Evolutionary conservation across 35 echinoderm and acorn worm species (phyloP), one percentile per base, ranked within the genome.

Genomic region (Lytechinus variegatus): DNA sequence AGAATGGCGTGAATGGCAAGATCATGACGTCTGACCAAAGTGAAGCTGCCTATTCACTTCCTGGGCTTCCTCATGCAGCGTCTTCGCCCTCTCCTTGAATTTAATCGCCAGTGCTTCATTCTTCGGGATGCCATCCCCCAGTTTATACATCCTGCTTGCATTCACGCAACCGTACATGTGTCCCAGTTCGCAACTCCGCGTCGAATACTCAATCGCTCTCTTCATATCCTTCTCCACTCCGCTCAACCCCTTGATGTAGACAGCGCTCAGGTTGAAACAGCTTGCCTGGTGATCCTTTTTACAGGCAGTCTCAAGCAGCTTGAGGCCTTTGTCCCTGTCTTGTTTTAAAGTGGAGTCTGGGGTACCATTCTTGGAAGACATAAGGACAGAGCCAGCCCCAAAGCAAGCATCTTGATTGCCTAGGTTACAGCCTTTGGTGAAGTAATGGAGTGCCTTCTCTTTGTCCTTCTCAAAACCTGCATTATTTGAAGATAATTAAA

Each of bases 141-240:
- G 5, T 56, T 56, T 87, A 93, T 97, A 99, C 95, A 99, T 99
- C 28, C 98, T 92, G 28, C 98, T 96, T 9, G 96, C 91, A 55
- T 99, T 99, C 54, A 95, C 97, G 95, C 98, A 99, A 29, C 95
- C 98, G 24, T 96, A 99, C 91, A 99, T 92, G 61, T 99, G 95
- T 27, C 95, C 95, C 3, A 99, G 93, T 27, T 99, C 87, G 54
- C 98, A 99, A 86, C 96, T 97, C 51, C 95, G 95, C 29, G 66
- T 90, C 13, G 98, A 91, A 54, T 95, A 99, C 33, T 95, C 72
- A 21, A 79, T 71, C 3, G 98, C 97, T 54, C 95, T 96, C 9
- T 51, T 86, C 95, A 99, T 79, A 57, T 99, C 96, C 89, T 97
- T 97, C 8, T 56, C 10, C 8, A 99, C 58, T 4, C 90, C 95